A percentile compares a stretch with the other conserved stretches of the same genome.
Conservation (phyloP, 1,140 invertebrate genomes). For the Drosophila teissieri region DNA sequence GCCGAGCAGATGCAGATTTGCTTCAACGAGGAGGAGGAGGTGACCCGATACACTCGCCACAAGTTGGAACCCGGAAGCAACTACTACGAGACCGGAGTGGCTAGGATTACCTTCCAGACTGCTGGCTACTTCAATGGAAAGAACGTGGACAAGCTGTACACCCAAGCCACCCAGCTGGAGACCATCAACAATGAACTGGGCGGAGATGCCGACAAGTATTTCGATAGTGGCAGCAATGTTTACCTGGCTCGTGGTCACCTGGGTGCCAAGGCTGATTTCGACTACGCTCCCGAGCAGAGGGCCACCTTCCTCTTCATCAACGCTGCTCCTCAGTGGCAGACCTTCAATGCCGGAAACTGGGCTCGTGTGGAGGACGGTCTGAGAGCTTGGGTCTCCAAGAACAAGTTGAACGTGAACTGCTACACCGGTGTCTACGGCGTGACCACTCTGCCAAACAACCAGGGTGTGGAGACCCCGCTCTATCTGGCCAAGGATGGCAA, state of each 20-base stretch:
- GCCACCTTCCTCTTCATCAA: conserved; percentile 89
- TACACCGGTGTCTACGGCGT: conserved; percentile 87
- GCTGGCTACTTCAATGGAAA: conserved; percentile 76
- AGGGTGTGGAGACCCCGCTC: conserved; percentile 84
- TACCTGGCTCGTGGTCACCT: conserved; percentile 88
- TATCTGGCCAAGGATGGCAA: conserved; percentile 85
- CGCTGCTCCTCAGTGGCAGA: conserved; percentile 88
- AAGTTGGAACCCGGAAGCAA: conserved; percentile 70
- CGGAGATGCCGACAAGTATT: conserved; percentile 65
- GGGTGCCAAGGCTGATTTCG: conserved; percentile 88
- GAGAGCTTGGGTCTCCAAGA: conserved; percentile 81
- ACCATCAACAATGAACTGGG: conserved; percentile 77
- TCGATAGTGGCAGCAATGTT: conserved; percentile 55
- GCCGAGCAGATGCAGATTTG: conserved; percentile 84
- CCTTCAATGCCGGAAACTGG: conserved; percentile 89
- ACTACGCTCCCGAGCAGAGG: conserved; percentile 87
- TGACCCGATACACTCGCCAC: conserved; percentile 84
- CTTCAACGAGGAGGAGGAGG: conserved; percentile 81
- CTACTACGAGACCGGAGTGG: conserved; percentile 77
- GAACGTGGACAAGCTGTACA: conserved; percentile 82
- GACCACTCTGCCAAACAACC: conserved; percentile 85
- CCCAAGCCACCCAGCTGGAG: conserved; percentile 64
- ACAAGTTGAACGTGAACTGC: conserved; percentile 85
- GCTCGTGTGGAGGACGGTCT: conserved; percentile 85
- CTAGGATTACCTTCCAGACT: conserved; percentile 78